These are phyloP conservation scores for Diorhabda sublineata DNA, from an alignment of 1,140 invertebrate genomes.

Conservation along the genomic window DNA sequence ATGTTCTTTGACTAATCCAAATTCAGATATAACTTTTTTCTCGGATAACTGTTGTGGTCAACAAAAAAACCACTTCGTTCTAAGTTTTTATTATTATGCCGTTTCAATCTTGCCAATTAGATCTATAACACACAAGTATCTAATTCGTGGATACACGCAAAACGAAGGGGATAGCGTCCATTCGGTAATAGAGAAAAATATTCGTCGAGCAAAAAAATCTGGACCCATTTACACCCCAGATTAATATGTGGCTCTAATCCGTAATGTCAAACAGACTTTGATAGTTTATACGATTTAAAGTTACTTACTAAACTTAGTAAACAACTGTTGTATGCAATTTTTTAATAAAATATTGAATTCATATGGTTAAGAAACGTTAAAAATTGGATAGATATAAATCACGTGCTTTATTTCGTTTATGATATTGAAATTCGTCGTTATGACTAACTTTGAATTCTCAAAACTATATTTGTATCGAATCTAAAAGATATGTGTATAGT, in stretches of 20 bases:
- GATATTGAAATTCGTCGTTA: too few relatives aligned
- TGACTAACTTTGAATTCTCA: too few relatives aligned
- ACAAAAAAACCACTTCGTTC: constrained; percentile 40
- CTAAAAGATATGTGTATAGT: too few relatives aligned
- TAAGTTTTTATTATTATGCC: constrained; percentile 32
- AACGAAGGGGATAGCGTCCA: constrained; percentile 45
- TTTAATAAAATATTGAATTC: too few relatives aligned
- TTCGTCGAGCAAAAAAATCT: constrained; percentile 33
- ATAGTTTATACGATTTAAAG: too few relatives aligned
- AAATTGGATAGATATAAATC: too few relatives aligned
- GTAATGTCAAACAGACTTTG: constrained; percentile 32
- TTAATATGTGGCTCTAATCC: constrained; percentile 31
- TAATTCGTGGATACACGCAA: constrained; percentile 45
- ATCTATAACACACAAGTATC: constrained; percentile 37
- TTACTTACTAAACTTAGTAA: too few relatives aligned
- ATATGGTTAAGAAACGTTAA: too few relatives aligned
- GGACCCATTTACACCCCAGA: constrained; percentile 41
- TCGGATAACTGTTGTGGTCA: constrained; percentile 46
- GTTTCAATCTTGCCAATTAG: constrained; percentile 23
- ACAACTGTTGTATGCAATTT: too few relatives aligned
- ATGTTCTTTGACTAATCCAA: constrained; percentile 9
- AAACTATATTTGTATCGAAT: too few relatives aligned
- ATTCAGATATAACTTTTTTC: constrained; percentile 37
- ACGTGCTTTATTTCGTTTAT: too few relatives aligned
- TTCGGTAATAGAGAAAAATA: constrained; percentile 41